Evolutionary conservation across 2,113 vertebrate species (phyloP), one percentile per base, ranked within the genome.

Genomic region (Alosa alosa): DNA sequence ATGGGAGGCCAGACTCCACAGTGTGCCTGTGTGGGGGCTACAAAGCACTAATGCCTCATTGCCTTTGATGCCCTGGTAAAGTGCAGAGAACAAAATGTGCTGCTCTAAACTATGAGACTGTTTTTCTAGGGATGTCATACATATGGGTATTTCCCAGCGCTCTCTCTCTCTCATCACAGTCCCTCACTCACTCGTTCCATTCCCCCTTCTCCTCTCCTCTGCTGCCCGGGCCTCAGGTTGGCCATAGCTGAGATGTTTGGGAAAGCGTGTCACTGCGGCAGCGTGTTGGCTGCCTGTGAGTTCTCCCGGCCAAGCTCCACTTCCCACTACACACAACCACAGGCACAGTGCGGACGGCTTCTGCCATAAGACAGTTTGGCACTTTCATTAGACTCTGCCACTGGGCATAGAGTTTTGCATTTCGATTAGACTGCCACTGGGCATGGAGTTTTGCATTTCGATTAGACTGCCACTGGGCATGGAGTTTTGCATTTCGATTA

Each of bases 191-290:
- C 52, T 57, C 17, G 3, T 15, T 57, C 52, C 17, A 57, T 55
- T 55, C 17, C 15, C 52, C 4, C 57, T 60, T 87, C 84, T 50
- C 41, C 9, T 84, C 55, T 85, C 41, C 86, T 81, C 86, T 83
- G 47, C 83, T 83, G 47, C 83, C 52, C 57, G 57, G 64, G 75
- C 72, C 81, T 68, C 89, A 81, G 81, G 20, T 86, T 60, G 60
- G 41, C 84, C 81, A 85, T 82, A 85, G 86, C 82, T 86, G 41
- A 90, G 89, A 89, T 86, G 88, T 78, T 85, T 78, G 82, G 81
- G 75, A 83, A 72, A 89, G 75, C 86, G 49, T 50, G 44, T 82
- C 45, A 9, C 47, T 86, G 50, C 45, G 25, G 84, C 47, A 11
- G 44, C 55, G 47, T 85, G 55, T 46, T 86, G 86, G 64, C 82